Base-by-base conservation (phyloP, 2,797 vertebrate species). In the Octomys mimax region DNA sequence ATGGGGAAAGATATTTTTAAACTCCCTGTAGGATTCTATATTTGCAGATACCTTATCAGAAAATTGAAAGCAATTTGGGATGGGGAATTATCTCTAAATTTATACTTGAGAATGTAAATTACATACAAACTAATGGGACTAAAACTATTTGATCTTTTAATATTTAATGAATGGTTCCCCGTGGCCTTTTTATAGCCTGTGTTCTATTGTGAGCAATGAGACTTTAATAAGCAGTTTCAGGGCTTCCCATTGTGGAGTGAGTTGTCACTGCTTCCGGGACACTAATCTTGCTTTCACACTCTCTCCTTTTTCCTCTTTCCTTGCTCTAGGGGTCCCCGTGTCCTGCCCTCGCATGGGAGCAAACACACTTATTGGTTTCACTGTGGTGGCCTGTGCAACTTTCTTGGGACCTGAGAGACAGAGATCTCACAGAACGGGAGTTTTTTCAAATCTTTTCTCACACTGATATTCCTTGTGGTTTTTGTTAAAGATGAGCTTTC, bases 151-250 rank as follows among this genome's bases (percentile, higher is more conserved):
- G 97, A 97, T 97, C 0, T 96, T 2, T 97, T 98, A 93, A 96
- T 98, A 94, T 96, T 97, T 98, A 97, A 98, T 98, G 97, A 97
- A 97, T 93, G 96, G 91, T 87, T 98, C 94, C 96, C 80, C n/a
- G 1, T 98, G 97, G 97, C 97, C 94, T 97, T 98, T 97, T 97
- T 96, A 94, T 97, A 98, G 95, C 64, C 91, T 97, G 39, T 91
- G 24, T 94, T 97, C 71, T 97, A 83, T 95, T 98, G 96, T 95
- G 92, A 97, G 91, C 94, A 98, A 94, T 62, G 94, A 86, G 91
- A 92, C 81, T 97, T 92, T 94, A 95, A 96, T 80, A 96, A 97
- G 88, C 93, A 97, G 95, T 79, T 96, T 97, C 46, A 42, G 52
- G 84, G 61, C 91, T 94, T 95, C 95, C 96, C 91, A 95, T 97